Percentiles rank a stretch among this genome's conserved stretches.
These are phyloP conservation scores for Ditula angustiorana DNA, from an alignment of 2,888 invertebrate species.

Conservation along the genomic window DNA sequence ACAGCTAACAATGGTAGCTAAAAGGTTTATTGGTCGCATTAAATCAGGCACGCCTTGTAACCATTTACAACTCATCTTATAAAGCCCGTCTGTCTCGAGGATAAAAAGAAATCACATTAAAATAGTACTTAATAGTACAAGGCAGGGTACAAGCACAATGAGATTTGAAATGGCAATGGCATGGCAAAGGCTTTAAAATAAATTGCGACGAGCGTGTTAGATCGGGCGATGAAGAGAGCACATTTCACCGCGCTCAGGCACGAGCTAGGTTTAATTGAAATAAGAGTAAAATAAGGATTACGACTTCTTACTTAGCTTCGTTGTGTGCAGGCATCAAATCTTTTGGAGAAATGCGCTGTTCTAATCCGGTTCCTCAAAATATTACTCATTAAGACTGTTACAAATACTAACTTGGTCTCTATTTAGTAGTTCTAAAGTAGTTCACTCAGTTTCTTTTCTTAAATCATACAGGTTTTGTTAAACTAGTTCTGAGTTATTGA, in stretches of 20 bases:
- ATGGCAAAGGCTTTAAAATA: slow-evolving; percentile 41
- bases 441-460: no score
- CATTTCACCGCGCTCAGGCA: slow-evolving; percentile 42
- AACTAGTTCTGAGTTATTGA: slow-evolving; percentile 15
- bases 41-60: slow-evolving; percentile 29
- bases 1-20: background rate
- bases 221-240: slow-evolving; percentile 43
- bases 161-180: slow-evolving; percentile 32
- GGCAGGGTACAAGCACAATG: slow-evolving; percentile 36
- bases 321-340: slow-evolving; percentile 55
- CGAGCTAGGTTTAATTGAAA: slow-evolving; percentile 48
- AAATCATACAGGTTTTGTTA: no score
- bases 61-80: slow-evolving; percentile 34
- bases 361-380: background rate
- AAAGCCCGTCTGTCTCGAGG: slow-evolving; percentile 19
- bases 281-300: slow-evolving; percentile 50
- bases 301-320: slow-evolving; percentile 40
- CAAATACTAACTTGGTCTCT: no score
- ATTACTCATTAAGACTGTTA: no score
- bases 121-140: slow-evolving; percentile 41
- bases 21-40: slow-evolving; percentile 31
- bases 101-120: slow-evolving; percentile 27
- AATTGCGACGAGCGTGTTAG: slow-evolving; percentile 48
- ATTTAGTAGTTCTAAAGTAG: no score
- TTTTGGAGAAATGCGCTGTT: slow-evolving; percentile 26